Conservation (phyloP, 2,113 vertebrate genomes). For the Mustela lutreola region DNA sequence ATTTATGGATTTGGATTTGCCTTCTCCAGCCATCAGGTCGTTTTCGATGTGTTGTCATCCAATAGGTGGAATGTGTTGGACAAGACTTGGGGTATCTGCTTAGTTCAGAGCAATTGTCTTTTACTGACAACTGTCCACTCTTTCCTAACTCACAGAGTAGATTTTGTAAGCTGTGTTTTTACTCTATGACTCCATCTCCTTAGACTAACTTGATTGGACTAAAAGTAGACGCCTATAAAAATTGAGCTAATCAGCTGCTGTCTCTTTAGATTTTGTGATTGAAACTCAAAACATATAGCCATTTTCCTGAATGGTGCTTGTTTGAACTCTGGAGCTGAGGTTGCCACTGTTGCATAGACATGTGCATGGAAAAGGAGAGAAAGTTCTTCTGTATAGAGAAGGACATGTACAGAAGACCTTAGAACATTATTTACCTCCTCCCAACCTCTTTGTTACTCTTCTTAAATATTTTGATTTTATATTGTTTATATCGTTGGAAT, state of each 20-base stretch:
- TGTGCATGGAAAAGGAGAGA: background rate
- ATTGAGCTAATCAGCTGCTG: background rate
- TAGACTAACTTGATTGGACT: background rate
- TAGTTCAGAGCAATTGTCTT: background rate
- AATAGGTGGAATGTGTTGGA: background rate
- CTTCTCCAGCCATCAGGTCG: background rate
- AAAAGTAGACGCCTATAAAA: background rate
- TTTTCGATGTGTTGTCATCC: background rate
- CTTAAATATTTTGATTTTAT: slow-evolving; percentile 40
- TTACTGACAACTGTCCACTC: background rate
- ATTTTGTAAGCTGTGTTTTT: background rate
- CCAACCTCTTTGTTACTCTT: slow-evolving; percentile 2
- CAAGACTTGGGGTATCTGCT: background rate
- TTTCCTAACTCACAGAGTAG: slow-evolving; percentile 7
- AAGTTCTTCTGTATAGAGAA: background rate
- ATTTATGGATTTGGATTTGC: slow-evolving; percentile 9
- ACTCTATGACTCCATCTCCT: background rate
- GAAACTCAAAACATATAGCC: background rate
- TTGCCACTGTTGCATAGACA: background rate
- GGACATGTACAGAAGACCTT: background rate
- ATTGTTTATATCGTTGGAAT: background rate
- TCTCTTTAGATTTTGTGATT: slow-evolving; percentile 28
- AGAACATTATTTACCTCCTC: background rate
- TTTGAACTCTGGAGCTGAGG: background rate
- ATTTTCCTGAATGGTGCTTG: background rate